Base-by-base conservation (phyloP, 2,113 vertebrate genomes). In the Solea senegalensis region DNA sequence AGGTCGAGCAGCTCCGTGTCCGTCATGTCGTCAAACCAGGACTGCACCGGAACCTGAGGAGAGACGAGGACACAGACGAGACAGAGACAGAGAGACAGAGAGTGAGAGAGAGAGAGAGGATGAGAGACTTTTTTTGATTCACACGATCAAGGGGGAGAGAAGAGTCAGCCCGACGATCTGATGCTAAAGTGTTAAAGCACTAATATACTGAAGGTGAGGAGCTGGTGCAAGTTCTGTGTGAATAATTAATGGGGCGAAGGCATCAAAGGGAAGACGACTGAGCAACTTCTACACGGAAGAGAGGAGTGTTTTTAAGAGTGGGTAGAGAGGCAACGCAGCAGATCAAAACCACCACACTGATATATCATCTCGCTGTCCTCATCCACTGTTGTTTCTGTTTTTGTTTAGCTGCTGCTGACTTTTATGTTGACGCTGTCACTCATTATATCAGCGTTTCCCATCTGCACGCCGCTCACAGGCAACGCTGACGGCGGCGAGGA, bases 21-120 rank as follows among this genome's bases (percentile, higher is more conserved):
- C 0, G 94, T 91, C 96, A 98, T 95, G 94, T 99, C 96, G 56
- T 99, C 97, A 74, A 99, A 99, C 97, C 97, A 99, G 77, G 97
- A 99, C 92, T 98, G 96, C 84, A 99, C 97, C 34, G 97, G 97
- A 79, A 99, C 97, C 97, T 99, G 90, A 11, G 44, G 55, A 66
- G 58, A 48, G 14, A 27, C 21, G 12, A 8, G 3, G 4, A 9
- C 7, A 41, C 40, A 16, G 41, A 49, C 57, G 12, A 16, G 10
- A 53, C 0, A 26, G 0, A 51, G 51, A 21, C 21, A 34, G 1
- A 34, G 5, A 3, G 34, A 53, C 0, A 26, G 0, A 51, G 46
- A 21, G 27, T 2, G 34, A 53, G 0, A 26, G 0, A 51, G 46
- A 21, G 27, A 34, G 34, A 34, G 5, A 3, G 34, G 34, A 3